Percentiles rank a stretch among this genome's conserved stretches.
Evolutionary conservation across 2,888 invertebrate species (phyloP).

Genomic region (Drosophila anceps): DNA sequence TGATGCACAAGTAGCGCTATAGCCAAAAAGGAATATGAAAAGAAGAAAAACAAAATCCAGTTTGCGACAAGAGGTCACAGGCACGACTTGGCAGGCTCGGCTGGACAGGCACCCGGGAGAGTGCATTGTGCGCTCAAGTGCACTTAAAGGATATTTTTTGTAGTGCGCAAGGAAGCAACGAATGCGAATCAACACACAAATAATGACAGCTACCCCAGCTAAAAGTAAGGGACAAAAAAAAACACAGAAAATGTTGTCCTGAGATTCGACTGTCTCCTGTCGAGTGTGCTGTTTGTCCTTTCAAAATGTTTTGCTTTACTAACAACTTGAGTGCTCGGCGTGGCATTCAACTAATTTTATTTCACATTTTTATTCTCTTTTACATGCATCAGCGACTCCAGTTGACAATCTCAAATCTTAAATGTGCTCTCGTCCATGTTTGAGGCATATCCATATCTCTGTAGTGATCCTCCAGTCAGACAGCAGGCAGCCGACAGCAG

Average conservation of each 20-base stretch:
- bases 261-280: constrained; percentile 42
- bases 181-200: constrained; percentile 71
- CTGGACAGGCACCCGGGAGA: constrained; percentile 42
- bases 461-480: constrained; percentile 26
- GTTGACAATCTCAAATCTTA: constrained; percentile 67
- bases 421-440: constrained; percentile 66
- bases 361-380: constrained; percentile 32
- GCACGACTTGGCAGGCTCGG: constrained; percentile 6
- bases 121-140: constrained; percentile 81
- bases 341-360: constrained; percentile 72
- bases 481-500: constrained; percentile 17
- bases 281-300: constrained; percentile 76
- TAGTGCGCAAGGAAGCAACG: constrained; percentile 52
- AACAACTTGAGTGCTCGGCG: constrained; percentile 76
- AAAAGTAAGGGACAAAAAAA: constrained; percentile 14
- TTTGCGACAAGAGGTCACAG: constrained; percentile 27
- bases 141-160: constrained; percentile 74
- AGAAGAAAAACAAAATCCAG: constrained; percentile 29
- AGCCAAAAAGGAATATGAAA: constrained; percentile 15
- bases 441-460: constrained; percentile 33
- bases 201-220: constrained; percentile 76
- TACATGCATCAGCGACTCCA: constrained; percentile 58
- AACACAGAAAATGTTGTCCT: constrained; percentile 19
- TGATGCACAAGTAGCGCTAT: constrained; percentile 33
- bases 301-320: constrained; percentile 80